These are phyloP conservation scores for Fulmarus glacialis DNA, from an alignment of 2,113 vertebrate species.

Conservation along the genomic window DNA sequence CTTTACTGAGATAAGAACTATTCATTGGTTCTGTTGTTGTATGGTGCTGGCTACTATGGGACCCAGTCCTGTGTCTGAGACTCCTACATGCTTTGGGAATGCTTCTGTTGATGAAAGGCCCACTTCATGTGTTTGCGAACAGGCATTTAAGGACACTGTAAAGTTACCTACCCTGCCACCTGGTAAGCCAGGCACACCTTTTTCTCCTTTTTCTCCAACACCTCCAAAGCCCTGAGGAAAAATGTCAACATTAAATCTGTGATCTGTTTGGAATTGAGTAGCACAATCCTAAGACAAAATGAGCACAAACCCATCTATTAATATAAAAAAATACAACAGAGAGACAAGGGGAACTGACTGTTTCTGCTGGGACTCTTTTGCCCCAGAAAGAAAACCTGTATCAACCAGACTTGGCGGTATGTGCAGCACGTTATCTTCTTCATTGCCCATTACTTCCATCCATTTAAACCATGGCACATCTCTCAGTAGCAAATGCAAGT, in stretches of 20 bases:
- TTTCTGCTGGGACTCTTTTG: neutral
- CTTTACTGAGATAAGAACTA: neutral
- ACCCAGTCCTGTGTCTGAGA: neutral
- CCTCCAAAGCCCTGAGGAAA: slow-evolving; percentile 78
- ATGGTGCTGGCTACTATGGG: neutral
- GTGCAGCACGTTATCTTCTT: neutral
- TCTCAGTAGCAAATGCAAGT: neutral
- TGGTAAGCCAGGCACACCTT: slow-evolving; percentile 89
- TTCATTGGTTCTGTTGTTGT: neutral
- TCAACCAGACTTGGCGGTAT: neutral
- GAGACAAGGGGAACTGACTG: neutral
- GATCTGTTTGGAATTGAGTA: neutral
- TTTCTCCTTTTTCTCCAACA: slow-evolving; percentile 86
- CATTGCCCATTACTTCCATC: neutral
- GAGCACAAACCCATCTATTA: neutral
- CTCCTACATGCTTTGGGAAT: neutral
- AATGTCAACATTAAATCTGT: neutral
- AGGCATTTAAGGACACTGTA: neutral
- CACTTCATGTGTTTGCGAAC: neutral
- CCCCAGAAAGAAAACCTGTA: neutral
- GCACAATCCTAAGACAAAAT: neutral
- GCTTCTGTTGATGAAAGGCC: neutral
- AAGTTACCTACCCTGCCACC: slow-evolving; percentile 85
- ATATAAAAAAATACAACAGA: neutral
- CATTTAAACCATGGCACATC: neutral